Conservation (phyloP, 2,113 vertebrate species). For the Odocoileus virginianus region DNA sequence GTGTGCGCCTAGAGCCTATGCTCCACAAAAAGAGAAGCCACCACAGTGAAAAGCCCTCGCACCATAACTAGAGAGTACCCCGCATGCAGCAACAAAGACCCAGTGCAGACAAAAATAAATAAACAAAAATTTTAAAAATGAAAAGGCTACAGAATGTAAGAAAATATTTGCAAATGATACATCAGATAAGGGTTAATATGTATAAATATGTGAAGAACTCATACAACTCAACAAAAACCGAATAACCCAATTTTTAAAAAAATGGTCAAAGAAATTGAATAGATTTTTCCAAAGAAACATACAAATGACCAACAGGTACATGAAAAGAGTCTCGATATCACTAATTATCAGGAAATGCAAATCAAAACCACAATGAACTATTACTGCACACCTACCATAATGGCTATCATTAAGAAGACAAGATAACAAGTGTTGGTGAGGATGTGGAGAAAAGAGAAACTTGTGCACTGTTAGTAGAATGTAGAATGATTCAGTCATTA, state of each 20-base stretch:
- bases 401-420: background rate
- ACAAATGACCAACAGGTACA: background rate
- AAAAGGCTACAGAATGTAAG: background rate
- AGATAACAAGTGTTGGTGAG: background rate
- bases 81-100: rapidly evolving
- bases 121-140: background rate
- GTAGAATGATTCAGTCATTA: background rate
- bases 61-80: background rate
- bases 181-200: background rate
- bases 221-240: background rate
- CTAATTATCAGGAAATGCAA: background rate
- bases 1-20: rapidly evolving
- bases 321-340: background rate
- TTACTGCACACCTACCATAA: background rate
- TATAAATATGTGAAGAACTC: background rate
- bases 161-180: background rate
- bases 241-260: background rate
- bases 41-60: background rate
- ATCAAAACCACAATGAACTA: background rate
- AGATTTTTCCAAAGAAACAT: background rate
- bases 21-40: background rate
- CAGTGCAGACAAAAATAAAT: background rate
- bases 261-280: background rate
- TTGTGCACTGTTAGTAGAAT: background rate
- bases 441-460: background rate